Conservation (phyloP, 2,888 invertebrate species). For the Synergus laeviventris region DNA sequence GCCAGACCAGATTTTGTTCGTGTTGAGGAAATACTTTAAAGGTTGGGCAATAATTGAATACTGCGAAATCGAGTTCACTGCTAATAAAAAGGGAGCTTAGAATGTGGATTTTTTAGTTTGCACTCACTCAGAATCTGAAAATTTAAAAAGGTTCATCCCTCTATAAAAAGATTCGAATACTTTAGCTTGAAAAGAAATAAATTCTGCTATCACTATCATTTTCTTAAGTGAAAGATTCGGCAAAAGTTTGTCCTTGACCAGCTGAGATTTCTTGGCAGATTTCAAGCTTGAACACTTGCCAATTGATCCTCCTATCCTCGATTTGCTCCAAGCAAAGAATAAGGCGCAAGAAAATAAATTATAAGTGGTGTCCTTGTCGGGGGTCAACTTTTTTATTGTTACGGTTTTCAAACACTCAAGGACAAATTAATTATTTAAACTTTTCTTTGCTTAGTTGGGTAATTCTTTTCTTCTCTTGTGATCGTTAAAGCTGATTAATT, state of each 20-base stretch:
- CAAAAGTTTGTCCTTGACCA: constrained; percentile 48
- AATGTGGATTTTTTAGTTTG: not conserved
- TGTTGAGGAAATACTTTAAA: not conserved
- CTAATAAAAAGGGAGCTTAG: not conserved
- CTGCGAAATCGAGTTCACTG: not conserved
- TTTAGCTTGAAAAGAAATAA: not conserved
- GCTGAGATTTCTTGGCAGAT: constrained; percentile 41
- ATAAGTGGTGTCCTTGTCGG: not conserved
- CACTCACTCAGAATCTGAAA: too few relatives aligned
- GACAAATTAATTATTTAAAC: not conserved
- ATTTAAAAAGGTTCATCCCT: not conserved
- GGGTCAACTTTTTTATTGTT: not conserved
- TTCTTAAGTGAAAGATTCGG: not conserved
- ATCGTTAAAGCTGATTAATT: not conserved
- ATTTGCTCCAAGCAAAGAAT: constrained; percentile 4
- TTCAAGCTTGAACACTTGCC: constrained; percentile 54
- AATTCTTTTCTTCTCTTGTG: not conserved
- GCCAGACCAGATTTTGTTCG: not conserved
- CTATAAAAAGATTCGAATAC: not conserved
- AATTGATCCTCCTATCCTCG: constrained; percentile 52
- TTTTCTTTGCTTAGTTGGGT: not conserved
- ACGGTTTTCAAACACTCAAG: not conserved
- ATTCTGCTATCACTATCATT: not conserved
- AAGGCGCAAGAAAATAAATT: constrained; percentile 20
- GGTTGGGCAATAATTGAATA: not conserved